A percentile compares a stretch with the other conserved stretches of the same genome.
These are phyloP conservation scores for Rutpela maculata DNA, from an alignment of 2,888 invertebrate genomes.

Conservation along the genomic window DNA sequence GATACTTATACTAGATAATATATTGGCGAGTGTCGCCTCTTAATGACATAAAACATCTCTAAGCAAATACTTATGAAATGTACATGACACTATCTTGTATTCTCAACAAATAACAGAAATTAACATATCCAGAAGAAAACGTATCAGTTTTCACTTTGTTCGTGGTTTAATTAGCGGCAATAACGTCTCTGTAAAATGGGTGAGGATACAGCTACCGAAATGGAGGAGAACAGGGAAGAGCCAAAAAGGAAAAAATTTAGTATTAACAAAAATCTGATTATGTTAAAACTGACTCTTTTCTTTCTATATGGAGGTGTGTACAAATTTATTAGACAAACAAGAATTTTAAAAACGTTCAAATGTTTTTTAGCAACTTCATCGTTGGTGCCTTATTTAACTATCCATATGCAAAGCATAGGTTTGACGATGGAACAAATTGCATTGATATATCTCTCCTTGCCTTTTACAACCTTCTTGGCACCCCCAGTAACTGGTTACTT, in stretches of 20 bases:
- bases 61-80: constrained; percentile 41
- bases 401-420: constrained; percentile 94
- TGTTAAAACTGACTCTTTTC: constrained; percentile 88
- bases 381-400: constrained; percentile 89
- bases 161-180: constrained; percentile 39
- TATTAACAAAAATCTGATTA: constrained; percentile 86
- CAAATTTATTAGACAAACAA: constrained; percentile 11
- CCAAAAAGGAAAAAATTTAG: constrained; percentile 69
- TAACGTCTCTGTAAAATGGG: constrained; percentile 69
- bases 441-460: constrained; percentile 89
- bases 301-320: constrained; percentile 86
- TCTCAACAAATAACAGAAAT: constrained; percentile 58
- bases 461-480: constrained; percentile 90
- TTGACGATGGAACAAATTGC: constrained; percentile 91
- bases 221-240: constrained; percentile 72
- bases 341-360: not conserved
- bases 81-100: constrained; percentile 50
- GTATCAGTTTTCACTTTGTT: constrained; percentile 54
- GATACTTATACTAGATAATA: constrained; percentile 28
- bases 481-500: constrained; percentile 90
- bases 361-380: constrained; percentile 84
- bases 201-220: constrained; percentile 73
- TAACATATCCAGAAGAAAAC: constrained; percentile 49
- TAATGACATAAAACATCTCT: constrained; percentile 36
- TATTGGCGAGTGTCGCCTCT: constrained; percentile 35